These are phyloP conservation scores for Daphoenositta chrysoptera DNA, from an alignment of 2,113 vertebrate genomes.

Conservation along the genomic window DNA sequence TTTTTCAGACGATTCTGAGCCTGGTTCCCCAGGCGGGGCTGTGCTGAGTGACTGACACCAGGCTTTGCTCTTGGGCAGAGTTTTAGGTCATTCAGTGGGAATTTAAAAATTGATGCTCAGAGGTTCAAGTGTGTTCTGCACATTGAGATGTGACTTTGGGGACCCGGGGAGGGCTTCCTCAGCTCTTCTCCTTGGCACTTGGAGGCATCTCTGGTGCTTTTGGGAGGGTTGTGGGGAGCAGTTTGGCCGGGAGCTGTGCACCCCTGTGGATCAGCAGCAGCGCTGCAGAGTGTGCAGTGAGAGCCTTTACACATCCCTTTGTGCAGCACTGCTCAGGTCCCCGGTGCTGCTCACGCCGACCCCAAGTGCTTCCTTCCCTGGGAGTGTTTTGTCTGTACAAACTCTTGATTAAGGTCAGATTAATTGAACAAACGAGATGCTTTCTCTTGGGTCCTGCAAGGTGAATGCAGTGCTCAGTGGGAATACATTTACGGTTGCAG, in stretches of 20 bases:
- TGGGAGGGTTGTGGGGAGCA: background rate
- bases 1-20: background rate
- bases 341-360: background rate
- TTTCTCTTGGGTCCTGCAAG: background rate
- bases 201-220: background rate
- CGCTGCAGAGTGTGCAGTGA: background rate
- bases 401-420: conserved; percentile 48
- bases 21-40: background rate
- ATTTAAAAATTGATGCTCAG: background rate
- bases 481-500: background rate
- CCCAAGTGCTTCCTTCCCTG: background rate
- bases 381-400: background rate
- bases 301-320: background rate
- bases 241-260: background rate
- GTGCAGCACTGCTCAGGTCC: background rate
- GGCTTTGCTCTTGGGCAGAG: background rate
- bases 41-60: background rate
- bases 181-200: background rate
- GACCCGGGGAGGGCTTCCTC: background rate
- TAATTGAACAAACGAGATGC: conserved; percentile 36
- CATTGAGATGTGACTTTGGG: background rate
- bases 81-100: background rate
- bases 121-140: background rate
- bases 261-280: background rate
- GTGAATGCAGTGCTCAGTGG: background rate